Evolutionary conservation across 2,113 vertebrate genomes (phyloP), one percentile per base, ranked within the genome.

Genomic region (Nothoprocta perdicaria): DNA sequence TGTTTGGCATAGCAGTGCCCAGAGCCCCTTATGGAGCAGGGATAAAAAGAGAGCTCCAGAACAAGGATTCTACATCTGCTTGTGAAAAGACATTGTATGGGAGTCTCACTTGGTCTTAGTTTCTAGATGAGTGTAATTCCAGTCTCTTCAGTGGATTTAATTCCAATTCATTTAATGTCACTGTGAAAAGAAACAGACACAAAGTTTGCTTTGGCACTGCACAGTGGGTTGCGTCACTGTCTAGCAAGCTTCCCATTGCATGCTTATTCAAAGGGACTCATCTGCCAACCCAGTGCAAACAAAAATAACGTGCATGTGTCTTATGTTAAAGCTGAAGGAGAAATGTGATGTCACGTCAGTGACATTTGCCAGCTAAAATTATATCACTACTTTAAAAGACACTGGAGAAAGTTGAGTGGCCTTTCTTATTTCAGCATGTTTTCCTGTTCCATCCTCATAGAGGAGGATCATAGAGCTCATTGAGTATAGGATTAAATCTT

Each of bases 171-270:
- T 86, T 90, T 72, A 90, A 86, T 79, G 88, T 90, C 88, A 86
- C 24, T 73, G 33, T 90, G 90, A 96, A 88, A 84, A 92, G 93
- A 96, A 95, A 69, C 94, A 96, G 94, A 86, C 86, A 61, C 40
- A n/a, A 86, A 90, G 74, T 94, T 95, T 96, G 40, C 90, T 94
- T 94, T 96, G 94, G 93, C 65, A 6, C 66, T 45, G 77, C 74
- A 38, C 29, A 12, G 43, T 5, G 10, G 58, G 71, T 92, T 96
- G 88, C 26, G 2, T 93, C 95, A 94, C 62, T 76, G 95, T 96
- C 95, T 96, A 96, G 86, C 35, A 91, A 95, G 74, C 33, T 95
- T 95, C 93, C 90, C 86, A 86, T 84, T 84, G 90, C 77, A 81
- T 2, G 31, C 81, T 84, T 92, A 87, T 91, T 84, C 80, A 90